Percentiles rank a stretch among this genome's conserved stretches.
Evolutionary conservation across 2,797 vertebrate species (phyloP).

Genomic region (Channallabes apus): DNA sequence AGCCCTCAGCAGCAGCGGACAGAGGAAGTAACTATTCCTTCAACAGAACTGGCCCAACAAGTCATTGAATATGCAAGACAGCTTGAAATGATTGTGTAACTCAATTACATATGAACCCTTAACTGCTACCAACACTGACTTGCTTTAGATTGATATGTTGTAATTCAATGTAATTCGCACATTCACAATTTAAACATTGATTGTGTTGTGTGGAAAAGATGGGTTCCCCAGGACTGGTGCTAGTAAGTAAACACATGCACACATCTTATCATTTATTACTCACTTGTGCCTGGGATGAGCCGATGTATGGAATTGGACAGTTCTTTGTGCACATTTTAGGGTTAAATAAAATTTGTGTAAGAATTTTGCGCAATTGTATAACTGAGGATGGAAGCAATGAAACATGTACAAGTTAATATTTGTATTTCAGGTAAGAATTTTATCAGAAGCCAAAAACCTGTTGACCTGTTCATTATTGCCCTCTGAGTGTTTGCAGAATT

Average conservation of each 20-base stretch:
- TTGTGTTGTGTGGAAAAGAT: background rate
- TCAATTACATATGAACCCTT: conserved; percentile 25
- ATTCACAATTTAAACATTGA: conserved; percentile 11
- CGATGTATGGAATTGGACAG: background rate
- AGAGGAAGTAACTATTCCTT: conserved; percentile 90
- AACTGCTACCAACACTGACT: background rate
- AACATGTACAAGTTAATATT: background rate
- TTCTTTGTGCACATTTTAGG: conserved; percentile 9
- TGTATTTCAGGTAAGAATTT: conserved; percentile 24
- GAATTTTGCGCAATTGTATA: background rate
- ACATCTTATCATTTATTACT: conserved; percentile 29
- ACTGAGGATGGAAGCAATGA: background rate
- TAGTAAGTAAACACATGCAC: conserved; percentile 2
- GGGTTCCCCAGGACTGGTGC: background rate
- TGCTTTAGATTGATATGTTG: conserved; percentile 12
- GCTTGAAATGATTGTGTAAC: conserved; percentile 95
- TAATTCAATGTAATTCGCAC: conserved; percentile 1
- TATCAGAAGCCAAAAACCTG: conserved; percentile 23
- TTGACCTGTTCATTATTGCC: conserved; percentile 26
- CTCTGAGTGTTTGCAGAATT: conserved; percentile 56
- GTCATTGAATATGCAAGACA: conserved; percentile 95
- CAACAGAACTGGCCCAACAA: conserved; percentile 89
- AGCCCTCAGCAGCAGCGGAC: conserved; percentile 87
- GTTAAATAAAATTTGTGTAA: conserved; percentile 28
- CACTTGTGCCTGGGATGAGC: conserved; percentile 29